Evolutionary conservation across 2,888 invertebrate genomes (phyloP), one percentile per base, ranked within the genome.

Genomic region (Acrocyrtus sp.): DNA sequence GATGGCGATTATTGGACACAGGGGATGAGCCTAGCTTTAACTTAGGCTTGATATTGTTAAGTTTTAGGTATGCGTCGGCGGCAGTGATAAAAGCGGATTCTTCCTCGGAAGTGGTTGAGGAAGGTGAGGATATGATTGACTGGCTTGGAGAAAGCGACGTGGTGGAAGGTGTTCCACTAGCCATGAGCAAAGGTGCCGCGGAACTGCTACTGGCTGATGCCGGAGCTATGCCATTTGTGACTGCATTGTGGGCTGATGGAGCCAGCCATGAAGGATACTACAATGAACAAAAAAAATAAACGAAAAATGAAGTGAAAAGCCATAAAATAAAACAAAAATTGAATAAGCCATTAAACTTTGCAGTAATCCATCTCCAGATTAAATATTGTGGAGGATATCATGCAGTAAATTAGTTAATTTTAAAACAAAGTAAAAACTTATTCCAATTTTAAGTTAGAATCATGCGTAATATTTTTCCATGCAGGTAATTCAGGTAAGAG

Each of bases 181-280:
- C 47, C 0, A 62, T 17, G 24, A 70, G 70, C 29, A 70, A 27
- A 22, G 70, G 62, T 6, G 61, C 70, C 50, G 61, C 70, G 34
- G 62, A 62, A 43, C 62, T 56, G 62, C 62, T 70, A 29, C 70
- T 70, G 0, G 56, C 70, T 62, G 70, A 70, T 29, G 70, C 70
- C 41, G 60, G 41, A 50, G 39, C 60, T 45, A 58, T 53, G 43
- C 48, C 27, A 43, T 54, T 54, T 15, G 56, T 10, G 21, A 47
- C 29, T 15, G 12, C 54, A 43, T 15, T 21, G 57, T 62, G 56
- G n/a, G 60, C 62, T 47, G 69, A 41, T 57, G 70, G 43, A 15
- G 70, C n/a, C 50, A 70, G 62, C 70, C 70, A 70, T 21, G 70
- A 62, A 63, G 70, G 70, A 62, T 62, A 57, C 62, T 70, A 62